A percentile compares a stretch with the other conserved stretches of the same genome.
Conservation (phyloP, 2,797 vertebrate species). For the Prionace glauca region DNA sequence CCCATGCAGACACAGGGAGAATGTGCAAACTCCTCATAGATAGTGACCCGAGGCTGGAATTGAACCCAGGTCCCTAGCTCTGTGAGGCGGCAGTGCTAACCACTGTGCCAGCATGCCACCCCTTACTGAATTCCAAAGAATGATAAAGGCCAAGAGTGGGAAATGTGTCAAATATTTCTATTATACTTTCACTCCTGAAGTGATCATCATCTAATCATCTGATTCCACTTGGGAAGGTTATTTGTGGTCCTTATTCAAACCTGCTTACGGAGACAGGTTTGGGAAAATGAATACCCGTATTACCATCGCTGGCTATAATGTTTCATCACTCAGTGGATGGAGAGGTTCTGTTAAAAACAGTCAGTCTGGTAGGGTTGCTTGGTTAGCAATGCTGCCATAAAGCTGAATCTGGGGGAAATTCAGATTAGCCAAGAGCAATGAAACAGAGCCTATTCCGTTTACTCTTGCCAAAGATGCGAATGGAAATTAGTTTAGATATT, state of each 20-base stretch:
- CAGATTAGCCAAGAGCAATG: neutral
- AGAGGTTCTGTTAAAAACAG: neutral
- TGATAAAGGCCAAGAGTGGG: neutral
- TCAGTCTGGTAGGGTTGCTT: neutral
- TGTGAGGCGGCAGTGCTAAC: no score
- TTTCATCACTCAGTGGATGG: neutral
- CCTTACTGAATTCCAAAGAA: no score
- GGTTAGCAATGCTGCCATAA: neutral
- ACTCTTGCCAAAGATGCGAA: neutral
- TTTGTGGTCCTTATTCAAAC: neutral
- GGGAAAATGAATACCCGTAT: neutral
- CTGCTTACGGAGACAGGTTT: neutral
- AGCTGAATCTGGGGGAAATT: neutral
- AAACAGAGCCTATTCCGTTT: neutral
- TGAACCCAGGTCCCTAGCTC: no score
- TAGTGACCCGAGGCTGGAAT: no score
- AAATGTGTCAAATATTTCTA: neutral
- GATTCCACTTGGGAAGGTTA: neutral
- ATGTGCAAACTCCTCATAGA: no score
- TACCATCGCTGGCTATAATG: neutral
- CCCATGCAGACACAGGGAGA: no score
- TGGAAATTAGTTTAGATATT: neutral
- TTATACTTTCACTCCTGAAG: neutral
- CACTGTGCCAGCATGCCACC: no score
- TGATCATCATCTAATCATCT: neutral